Evolutionary conservation across 2,797 vertebrate genomes (phyloP), one percentile per base, ranked within the genome.

Genomic region (Coilia nasus): DNA sequence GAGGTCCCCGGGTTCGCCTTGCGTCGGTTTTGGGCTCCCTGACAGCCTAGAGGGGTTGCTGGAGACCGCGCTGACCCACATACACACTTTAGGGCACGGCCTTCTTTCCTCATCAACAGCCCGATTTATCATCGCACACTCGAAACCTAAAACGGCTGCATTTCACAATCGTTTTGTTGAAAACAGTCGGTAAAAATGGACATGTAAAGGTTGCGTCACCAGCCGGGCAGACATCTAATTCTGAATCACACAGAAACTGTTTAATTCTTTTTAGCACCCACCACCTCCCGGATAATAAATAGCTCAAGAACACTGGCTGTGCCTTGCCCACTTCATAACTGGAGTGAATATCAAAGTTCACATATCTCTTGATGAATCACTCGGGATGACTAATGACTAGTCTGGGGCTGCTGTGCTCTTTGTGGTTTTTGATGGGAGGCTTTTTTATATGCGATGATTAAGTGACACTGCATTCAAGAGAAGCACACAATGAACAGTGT

Each of bases 291-390:
- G 28, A 35, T 15, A 71, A 71, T 71, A 71, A 71, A 71, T 71
- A 71, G 64, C 64, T 71, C 67, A 17, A 35, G 67, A 75, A 75
- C 14, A 35, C 31, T 4, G 67, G 3, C 67, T 35, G 67, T 6
- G 67, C 67, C 67, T 15, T 35, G 15, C 31, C 31, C 67, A 75
- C 67, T 75, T 31, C 14, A 19, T 35, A 35, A 31, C 64, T 54
- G 25, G 62, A 71, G 23, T 15, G 25, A 14, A 31, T 17, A 35
- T 41, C 4, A 75, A 75, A 75, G 67, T 41, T 75, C 31, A 75
- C 28, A 41, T 75, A 35, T 75, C 19, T 71, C 25, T 71, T 71
- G 64, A 67, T 67, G 62, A 71, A 71, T 71, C 64, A 71, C 35
- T 75, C 14, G 67, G 15, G 28, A 35, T 75, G 67, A 75, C 25